These are phyloP conservation scores for Pao palembangensis DNA, from an alignment of 2,113 vertebrate species.

Conservation along the genomic window DNA sequence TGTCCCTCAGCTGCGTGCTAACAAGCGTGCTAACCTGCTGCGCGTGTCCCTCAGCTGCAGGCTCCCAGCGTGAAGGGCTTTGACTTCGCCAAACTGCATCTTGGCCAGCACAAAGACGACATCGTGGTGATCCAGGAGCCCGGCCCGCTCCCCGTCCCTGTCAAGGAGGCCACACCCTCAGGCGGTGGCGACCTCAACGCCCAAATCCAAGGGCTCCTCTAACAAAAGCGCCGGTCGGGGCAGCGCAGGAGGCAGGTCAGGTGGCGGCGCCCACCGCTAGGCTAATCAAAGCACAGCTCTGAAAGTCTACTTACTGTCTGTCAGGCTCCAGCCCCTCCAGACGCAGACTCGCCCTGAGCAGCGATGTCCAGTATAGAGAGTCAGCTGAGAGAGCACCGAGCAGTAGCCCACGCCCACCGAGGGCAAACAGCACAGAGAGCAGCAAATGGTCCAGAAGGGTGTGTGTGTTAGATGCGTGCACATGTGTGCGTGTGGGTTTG, in stretches of 20 bases:
- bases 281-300: background rate
- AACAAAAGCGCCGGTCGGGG: conserved; percentile 77
- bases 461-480: no score
- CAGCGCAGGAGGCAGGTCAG: conserved; percentile 87
- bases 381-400: conserved; percentile 82
- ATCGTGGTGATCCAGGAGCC: conserved; percentile 93
- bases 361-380: conserved; percentile 90
- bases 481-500: no score
- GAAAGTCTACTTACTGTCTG: background rate
- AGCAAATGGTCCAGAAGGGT: conserved; percentile 80
- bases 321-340: conserved; percentile 90
- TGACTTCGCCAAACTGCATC: conserved; percentile 96
- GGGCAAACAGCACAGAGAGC: conserved; percentile 78
- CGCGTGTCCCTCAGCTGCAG: conserved; percentile 83
- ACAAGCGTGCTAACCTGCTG: no score
- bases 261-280: no score
- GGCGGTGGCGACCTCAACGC: conserved; percentile 89
- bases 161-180: conserved; percentile 88
- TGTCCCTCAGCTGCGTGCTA: no score
- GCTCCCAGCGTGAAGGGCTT: conserved; percentile 96
- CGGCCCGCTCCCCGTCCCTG: conserved; percentile 78
- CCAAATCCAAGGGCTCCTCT: conserved; percentile 84
- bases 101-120: conserved; percentile 95
- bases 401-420: conserved; percentile 74
- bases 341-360: conserved; percentile 89